Evolutionary conservation across 92 coral and sea anemone genomes (phyloP).

Genomic region (Isaurus tuberculatus): DNA sequence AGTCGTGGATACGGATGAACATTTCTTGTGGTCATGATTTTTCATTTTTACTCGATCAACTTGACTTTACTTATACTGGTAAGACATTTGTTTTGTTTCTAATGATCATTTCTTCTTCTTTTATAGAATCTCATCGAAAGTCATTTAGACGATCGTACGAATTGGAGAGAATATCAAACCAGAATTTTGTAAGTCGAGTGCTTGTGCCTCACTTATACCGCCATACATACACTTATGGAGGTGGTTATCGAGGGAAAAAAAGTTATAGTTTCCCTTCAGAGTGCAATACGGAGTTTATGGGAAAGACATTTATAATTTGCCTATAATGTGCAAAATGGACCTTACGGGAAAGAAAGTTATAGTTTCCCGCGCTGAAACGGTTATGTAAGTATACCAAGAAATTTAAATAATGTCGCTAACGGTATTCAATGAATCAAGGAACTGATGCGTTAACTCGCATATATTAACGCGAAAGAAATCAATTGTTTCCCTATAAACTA

Average conservation of each 20-base stretch:
- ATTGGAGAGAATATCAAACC: neutral
- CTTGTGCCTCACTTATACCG: neutral
- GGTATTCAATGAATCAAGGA: neutral
- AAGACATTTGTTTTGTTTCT: neutral
- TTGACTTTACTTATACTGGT: neutral
- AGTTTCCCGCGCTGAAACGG: neutral
- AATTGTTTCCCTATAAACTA: neutral
- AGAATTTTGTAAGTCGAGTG: neutral
- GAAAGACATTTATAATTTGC: neutral
- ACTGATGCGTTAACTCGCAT: neutral
- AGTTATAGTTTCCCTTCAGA: neutral
- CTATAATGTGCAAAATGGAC: neutral
- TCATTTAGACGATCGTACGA: neutral
- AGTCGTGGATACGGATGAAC: neutral
- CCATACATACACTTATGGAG: neutral
- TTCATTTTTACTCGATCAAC: too few relatives aligned
- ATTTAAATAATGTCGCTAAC: neutral
- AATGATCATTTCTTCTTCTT: neutral
- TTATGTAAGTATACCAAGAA: neutral
- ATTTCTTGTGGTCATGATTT: neutral
- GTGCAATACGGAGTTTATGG: neutral
- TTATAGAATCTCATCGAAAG: neutral
- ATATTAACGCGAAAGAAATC: neutral
- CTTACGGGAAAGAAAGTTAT: neutral
- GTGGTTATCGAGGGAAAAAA: neutral